Conservation (phyloP, 1,140 invertebrate species). For the Parapsyche elsis region DNA sequence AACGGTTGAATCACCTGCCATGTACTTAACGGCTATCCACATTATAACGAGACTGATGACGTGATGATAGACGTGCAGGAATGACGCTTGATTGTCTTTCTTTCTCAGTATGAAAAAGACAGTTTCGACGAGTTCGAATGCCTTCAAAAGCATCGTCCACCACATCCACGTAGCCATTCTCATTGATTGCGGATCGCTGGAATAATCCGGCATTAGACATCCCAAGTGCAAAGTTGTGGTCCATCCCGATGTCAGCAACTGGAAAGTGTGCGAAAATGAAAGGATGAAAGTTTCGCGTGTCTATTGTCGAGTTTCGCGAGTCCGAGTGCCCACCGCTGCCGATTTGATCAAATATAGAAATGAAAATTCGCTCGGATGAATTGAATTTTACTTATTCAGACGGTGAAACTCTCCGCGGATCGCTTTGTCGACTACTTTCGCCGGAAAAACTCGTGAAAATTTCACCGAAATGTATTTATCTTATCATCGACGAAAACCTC, state of each 20-base stretch:
- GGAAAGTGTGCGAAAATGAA: background rate
- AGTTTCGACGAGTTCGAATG: constrained; percentile 63
- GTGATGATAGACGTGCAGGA: constrained; percentile 81
- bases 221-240: constrained; percentile 72
- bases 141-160: constrained; percentile 63
- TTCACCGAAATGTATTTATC: no score
- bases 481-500: no score
- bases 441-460: background rate
- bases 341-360: background rate
- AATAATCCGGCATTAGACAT: constrained; percentile 80
- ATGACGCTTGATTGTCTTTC: constrained; percentile 77
- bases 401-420: background rate
- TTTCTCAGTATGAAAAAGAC: constrained; percentile 77
- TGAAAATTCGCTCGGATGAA: background rate
- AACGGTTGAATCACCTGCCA: constrained; percentile 68
- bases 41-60: constrained; percentile 72
- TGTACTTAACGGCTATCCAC: constrained; percentile 78
- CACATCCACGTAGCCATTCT: constrained; percentile 70
- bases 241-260: constrained; percentile 66
- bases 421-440: background rate
- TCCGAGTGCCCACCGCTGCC: no score
- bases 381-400: background rate
- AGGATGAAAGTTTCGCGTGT: no score
- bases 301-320: no score
- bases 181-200: constrained; percentile 69